These are phyloP conservation scores for Phrixothrix hirtus DNA, from an alignment of 2,888 invertebrate species.

Conservation along the genomic window DNA sequence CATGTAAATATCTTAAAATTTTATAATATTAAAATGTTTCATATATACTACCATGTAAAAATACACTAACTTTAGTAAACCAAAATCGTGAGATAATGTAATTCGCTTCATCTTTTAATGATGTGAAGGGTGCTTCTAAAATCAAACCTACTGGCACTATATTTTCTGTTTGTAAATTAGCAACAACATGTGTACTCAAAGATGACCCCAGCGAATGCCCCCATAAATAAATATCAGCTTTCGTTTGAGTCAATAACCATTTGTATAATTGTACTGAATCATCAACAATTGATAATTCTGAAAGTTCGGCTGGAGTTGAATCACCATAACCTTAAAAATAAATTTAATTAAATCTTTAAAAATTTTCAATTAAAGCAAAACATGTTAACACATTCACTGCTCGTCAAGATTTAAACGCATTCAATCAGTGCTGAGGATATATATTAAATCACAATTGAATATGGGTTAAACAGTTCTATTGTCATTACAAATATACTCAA, in stretches of 20 bases:
- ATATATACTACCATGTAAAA: neutral
- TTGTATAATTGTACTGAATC: conserved; percentile 48
- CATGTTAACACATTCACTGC: too few species aligned
- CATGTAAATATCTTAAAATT: conserved; percentile 45
- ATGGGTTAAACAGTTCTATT: too few species aligned
- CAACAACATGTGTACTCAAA: conserved; percentile 44
- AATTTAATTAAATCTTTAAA: neutral
- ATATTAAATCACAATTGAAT: too few species aligned
- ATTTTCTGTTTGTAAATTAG: conserved; percentile 33
- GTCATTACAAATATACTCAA: too few species aligned
- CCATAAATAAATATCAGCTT: conserved; percentile 49
- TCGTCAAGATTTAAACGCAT: too few species aligned
- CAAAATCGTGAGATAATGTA: neutral
- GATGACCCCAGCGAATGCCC: conserved; percentile 51
- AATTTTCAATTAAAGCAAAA: neutral
- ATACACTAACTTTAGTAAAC: neutral
- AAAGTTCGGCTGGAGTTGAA: conserved; percentile 43
- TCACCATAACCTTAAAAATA: conserved; percentile 47
- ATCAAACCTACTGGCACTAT: conserved; percentile 41
- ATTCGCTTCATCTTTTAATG: conserved; percentile 42
- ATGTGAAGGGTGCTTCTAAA: conserved; percentile 48
- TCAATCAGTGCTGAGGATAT: too few species aligned
- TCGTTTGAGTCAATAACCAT: conserved; percentile 41
- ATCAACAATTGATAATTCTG: conserved; percentile 46
- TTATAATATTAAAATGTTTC: neutral